Conservation (phyloP, 64 coral and sea anemone species). For the Astreopora myriophthalma region DNA sequence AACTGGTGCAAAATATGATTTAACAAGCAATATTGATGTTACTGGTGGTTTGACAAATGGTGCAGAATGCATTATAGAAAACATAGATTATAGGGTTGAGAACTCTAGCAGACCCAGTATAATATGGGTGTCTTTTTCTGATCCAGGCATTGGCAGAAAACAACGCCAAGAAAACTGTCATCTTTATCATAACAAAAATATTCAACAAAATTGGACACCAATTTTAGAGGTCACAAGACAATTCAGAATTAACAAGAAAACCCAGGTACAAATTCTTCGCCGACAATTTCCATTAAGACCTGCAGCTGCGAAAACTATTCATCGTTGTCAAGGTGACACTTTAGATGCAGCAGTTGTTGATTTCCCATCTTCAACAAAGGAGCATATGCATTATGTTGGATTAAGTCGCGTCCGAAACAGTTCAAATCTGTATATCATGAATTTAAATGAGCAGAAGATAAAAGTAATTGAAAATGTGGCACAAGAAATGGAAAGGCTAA, state of each 20-base stretch:
- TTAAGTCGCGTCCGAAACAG: conserved; percentile 8
- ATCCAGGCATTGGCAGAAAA: not conserved
- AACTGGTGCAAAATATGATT: not conserved
- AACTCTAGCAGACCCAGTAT: conserved; percentile 40
- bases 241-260: not conserved
- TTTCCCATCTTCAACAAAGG: not conserved
- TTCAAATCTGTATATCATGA: not conserved
- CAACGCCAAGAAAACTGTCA: conserved; percentile 13
- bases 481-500: conserved; percentile 10
- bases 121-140: conserved; percentile 4
- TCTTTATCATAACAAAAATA: not conserved
- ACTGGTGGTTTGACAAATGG: conserved; percentile 36
- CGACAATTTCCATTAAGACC: conserved; percentile 33
- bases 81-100: conserved; percentile 8
- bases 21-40: conserved; percentile 20
- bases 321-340: conserved; percentile 45
- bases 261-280: not conserved
- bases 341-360: conserved; percentile 25
- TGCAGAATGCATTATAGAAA: conserved; percentile 20
- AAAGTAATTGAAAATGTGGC: not conserved
- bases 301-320: conserved; percentile 45
- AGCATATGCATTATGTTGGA: conserved; percentile 62
- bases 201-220: conserved; percentile 16
- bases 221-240: conserved; percentile 32
- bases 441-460: conserved; percentile 45